A percentile compares a stretch with the other conserved stretches of the same genome.
These are phyloP conservation scores for Campylomormyrus numenius DNA, from an alignment of 2,113 vertebrate genomes.

Conservation along the genomic window DNA sequence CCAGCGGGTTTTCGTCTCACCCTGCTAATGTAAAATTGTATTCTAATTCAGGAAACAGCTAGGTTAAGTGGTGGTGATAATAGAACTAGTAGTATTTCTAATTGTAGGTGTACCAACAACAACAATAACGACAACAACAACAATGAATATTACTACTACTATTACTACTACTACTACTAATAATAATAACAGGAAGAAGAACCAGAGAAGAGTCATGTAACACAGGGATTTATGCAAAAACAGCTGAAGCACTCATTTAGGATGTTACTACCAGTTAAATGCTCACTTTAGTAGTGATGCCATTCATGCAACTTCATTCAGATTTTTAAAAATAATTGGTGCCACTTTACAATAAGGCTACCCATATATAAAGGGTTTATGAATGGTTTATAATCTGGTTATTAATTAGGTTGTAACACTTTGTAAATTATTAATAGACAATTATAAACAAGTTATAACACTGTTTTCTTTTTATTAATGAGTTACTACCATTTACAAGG, in stretches of 20 bases:
- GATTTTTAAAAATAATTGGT: neutral
- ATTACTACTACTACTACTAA: too few relatives aligned
- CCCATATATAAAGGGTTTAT: too few relatives aligned
- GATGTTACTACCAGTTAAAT: neutral
- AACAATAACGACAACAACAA: neutral
- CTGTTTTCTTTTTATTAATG: too few relatives aligned
- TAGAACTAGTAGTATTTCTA: neutral
- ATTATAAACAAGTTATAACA: too few relatives aligned
- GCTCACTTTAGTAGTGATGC: neutral
- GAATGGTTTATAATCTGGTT: too few relatives aligned
- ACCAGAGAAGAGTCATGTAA: neutral
- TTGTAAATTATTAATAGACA: too few relatives aligned
- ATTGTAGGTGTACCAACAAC: neutral
- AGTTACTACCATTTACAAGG: too few relatives aligned
- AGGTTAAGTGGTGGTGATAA: neutral
- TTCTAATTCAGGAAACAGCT: neutral
- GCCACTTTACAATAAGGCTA: too few relatives aligned
- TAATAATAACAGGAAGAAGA: neutral
- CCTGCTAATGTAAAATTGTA: neutral
- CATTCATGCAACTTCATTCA: neutral
- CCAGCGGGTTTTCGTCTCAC: neutral
- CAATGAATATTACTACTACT: neutral
- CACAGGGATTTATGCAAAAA: neutral
- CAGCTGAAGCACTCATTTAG: neutral
- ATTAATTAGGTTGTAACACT: too few relatives aligned